Conservation (phyloP, 2,113 vertebrate species). For the Halcyon senegalensis region DNA sequence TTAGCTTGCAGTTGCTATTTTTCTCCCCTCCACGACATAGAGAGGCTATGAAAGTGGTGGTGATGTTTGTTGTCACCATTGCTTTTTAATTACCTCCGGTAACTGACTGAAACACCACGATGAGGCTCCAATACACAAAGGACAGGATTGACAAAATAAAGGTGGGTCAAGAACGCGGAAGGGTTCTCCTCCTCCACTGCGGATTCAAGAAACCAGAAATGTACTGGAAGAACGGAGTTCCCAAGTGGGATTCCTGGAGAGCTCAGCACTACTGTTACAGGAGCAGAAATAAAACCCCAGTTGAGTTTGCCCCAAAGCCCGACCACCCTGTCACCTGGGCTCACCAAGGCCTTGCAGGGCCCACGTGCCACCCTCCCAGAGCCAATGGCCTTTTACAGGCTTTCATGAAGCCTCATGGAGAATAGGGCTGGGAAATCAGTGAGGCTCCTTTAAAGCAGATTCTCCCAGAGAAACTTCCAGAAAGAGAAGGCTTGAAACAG, state of each 20-base stretch:
- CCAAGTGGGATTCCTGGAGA: background rate
- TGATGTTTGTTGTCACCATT: background rate
- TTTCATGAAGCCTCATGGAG: constrained; percentile 51
- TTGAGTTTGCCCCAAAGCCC: background rate
- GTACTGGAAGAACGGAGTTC: background rate
- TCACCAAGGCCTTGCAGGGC: background rate
- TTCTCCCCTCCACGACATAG: background rate
- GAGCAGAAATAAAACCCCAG: background rate
- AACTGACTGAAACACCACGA: accelerated
- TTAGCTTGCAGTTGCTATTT: background rate
- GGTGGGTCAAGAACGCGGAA: background rate
- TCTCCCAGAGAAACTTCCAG: constrained; percentile 84
- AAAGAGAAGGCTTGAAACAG: constrained; percentile 77
- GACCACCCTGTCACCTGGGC: background rate
- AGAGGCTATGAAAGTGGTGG: background rate
- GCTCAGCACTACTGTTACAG: background rate
- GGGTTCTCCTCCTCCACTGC: background rate
- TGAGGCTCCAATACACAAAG: background rate
- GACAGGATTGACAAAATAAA: background rate
- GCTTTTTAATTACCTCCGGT: background rate
- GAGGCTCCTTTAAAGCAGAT: constrained; percentile 66
- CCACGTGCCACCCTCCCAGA: background rate
- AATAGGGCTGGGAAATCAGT: constrained; percentile 51
- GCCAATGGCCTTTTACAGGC: constrained; percentile 21
- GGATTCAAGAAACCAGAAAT: background rate